phyloP scores from a whole-genome alignment of 2,113 vertebrate species.

The Illadopsis cleaveri region DNA sequence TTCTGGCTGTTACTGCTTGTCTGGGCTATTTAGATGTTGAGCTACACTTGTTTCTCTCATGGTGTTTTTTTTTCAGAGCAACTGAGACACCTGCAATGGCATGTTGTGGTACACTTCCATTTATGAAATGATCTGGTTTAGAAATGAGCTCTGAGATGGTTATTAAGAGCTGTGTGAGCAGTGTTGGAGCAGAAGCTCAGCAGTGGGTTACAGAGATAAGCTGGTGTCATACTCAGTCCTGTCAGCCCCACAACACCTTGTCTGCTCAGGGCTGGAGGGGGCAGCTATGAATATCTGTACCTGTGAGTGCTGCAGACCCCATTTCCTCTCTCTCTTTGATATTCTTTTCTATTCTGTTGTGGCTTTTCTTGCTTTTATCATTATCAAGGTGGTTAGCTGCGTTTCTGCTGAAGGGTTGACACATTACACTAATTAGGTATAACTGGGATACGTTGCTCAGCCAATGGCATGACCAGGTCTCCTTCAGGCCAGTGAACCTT shows the following conservation, averaged over 20 bases:
- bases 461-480: neutral
- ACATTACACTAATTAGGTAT: neutral
- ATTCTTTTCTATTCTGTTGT: neutral
- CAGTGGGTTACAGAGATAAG: neutral
- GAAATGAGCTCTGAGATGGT: neutral
- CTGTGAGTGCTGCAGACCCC: neutral
- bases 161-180: neutral
- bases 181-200: neutral
- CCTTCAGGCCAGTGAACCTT: neutral
- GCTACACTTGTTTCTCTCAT: neutral
- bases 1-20: conserved; percentile 57
- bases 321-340: neutral
- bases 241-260: neutral
- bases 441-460: neutral
- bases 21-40: conserved; percentile 34
- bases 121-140: neutral
- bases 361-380: neutral
- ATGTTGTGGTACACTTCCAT: neutral
- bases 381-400: neutral
- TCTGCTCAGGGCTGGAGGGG: neutral
- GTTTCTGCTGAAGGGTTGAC: neutral
- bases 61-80: neutral
- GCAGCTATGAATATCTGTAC: neutral
- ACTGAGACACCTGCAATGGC: neutral
- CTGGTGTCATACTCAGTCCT: neutral